Conservation (phyloP, 64 coral and sea anemone species). For the Stichodactyla mertensii region DNA sequence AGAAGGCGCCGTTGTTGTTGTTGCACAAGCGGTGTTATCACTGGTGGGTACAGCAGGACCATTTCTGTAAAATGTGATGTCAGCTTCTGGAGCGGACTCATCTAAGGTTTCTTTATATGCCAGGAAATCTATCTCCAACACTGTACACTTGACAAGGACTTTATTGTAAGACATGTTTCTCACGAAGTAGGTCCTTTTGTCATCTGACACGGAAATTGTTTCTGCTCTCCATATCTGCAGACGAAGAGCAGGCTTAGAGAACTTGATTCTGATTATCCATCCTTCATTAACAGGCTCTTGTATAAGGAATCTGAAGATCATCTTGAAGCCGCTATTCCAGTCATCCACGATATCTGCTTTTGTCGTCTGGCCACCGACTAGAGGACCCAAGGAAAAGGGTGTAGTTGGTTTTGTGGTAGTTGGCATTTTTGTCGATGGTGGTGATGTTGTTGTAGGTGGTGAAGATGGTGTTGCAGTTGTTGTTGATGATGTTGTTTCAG, state of each 20-base stretch:
- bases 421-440: not conserved
- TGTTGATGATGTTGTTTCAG: not conserved
- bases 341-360: constrained; percentile 23
- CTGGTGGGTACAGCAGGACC: not conserved
- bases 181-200: constrained; percentile 26
- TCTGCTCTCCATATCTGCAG: constrained; percentile 36
- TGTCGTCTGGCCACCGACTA: not conserved
- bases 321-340: not conserved
- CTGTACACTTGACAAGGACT: constrained; percentile 13
- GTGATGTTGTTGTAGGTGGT: constrained; percentile 1
- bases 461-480: not conserved
- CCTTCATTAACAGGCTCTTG: constrained; percentile 22
- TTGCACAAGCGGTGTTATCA: not conserved
- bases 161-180: constrained; percentile 53
- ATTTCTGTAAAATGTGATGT: constrained; percentile 27
- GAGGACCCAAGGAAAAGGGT: not conserved
- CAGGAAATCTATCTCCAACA: constrained; percentile 36
- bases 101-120: not conserved
- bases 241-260: constrained; percentile 32
- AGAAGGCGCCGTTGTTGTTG: not conserved
- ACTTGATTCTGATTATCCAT: constrained; percentile 37
- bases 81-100: constrained; percentile 17
- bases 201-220: not conserved
- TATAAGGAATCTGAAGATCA: constrained; percentile 2
- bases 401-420: not conserved